These are phyloP conservation scores for Sminthopsis crassicaudata DNA, from an alignment of 2,113 vertebrate genomes.

Conservation along the genomic window DNA sequence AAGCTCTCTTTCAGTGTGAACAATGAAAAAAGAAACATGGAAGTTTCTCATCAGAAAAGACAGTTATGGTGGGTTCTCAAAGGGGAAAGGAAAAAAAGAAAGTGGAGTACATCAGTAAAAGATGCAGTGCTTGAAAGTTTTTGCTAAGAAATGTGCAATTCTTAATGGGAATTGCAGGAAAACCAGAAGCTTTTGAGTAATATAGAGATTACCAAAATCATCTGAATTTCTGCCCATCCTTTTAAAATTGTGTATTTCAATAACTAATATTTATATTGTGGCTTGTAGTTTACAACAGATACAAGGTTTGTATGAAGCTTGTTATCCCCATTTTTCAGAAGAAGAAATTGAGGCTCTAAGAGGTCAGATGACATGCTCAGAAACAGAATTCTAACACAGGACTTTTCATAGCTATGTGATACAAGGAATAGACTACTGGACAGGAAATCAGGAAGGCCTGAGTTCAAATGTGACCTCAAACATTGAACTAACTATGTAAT, in stretches of 20 bases:
- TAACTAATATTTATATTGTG: neutral
- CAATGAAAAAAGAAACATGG: neutral
- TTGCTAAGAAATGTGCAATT: neutral
- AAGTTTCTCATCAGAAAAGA: neutral
- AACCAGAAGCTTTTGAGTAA: neutral
- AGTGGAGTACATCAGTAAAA: neutral
- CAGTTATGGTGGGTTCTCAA: neutral
- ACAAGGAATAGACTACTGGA: neutral
- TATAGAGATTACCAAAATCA: neutral
- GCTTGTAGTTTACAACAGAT: neutral
- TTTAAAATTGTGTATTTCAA: too few species aligned
- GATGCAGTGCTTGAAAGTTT: neutral
- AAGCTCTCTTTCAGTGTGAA: too few species aligned
- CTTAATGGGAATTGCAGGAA: constrained; percentile 15
- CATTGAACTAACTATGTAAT: neutral
- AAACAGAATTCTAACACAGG: neutral
- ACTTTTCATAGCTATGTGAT: neutral
- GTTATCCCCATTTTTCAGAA: neutral
- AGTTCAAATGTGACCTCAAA: neutral
- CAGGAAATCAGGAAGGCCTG: neutral
- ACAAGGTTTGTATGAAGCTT: neutral
- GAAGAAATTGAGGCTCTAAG: neutral
- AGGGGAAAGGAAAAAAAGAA: neutral
- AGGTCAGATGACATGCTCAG: neutral
- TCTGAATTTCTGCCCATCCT: too few species aligned